Evolutionary conservation across 2,797 vertebrate genomes (phyloP).

Genomic region (Smutsia temminckii): DNA sequence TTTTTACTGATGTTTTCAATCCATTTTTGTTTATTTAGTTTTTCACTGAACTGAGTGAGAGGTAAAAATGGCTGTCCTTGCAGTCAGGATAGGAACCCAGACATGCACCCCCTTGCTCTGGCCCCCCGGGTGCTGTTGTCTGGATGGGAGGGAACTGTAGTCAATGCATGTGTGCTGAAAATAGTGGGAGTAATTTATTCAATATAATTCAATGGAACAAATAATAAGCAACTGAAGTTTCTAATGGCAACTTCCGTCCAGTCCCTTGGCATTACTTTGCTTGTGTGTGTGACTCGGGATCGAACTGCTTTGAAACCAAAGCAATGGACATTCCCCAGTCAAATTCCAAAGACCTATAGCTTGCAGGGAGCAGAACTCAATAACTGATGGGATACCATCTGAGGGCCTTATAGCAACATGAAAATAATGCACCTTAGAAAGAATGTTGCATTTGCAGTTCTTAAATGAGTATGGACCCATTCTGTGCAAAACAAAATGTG

Average conservation of each 20-base stretch:
- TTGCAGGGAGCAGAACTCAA: background rate
- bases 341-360: constrained; percentile 2
- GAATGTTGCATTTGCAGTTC: constrained; percentile 34
- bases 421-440: background rate
- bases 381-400: constrained; percentile 42
- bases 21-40: background rate
- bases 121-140: background rate
- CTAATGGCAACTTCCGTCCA: background rate
- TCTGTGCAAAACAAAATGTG: background rate
- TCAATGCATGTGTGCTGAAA: background rate
- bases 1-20: background rate
- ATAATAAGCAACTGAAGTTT: background rate
- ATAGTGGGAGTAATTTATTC: background rate
- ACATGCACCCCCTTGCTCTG: background rate
- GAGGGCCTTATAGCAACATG: background rate
- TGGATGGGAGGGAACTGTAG: background rate
- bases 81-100: background rate
- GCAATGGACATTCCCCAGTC: background rate
- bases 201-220: background rate
- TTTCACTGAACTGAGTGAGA: background rate
- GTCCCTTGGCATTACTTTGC: background rate
- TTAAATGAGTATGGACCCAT: constrained; percentile 9
- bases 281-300: background rate
- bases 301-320: constrained; percentile 55
- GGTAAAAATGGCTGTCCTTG: background rate